phyloP scores from a whole-genome alignment of 2,113 vertebrate genomes.

The Gracilinanus agilis region DNA sequence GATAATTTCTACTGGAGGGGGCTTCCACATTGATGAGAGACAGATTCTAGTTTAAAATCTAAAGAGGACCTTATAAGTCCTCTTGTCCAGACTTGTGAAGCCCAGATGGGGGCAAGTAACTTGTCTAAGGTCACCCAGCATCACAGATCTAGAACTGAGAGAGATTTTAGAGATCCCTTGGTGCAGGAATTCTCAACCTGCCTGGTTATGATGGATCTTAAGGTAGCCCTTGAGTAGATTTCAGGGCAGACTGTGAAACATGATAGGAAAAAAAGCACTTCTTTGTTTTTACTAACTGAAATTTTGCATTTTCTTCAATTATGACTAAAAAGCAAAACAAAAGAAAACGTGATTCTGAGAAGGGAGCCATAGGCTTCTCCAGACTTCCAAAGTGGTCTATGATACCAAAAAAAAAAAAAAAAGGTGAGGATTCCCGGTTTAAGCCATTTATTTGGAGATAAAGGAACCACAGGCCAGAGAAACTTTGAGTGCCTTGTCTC shows the following conservation, averaged over 20 bases:
- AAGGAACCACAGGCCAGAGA: not conserved
- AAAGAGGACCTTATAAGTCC: not conserved
- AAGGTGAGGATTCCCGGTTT: not conserved
- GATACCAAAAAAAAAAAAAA: too few species aligned
- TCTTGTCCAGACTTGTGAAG: not conserved
- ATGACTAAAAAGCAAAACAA: not conserved
- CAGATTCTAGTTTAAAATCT: not conserved
- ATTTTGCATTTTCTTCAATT: not conserved
- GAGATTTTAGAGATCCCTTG: not conserved
- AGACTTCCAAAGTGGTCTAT: not conserved
- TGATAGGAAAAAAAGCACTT: not conserved
- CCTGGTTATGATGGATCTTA: not conserved
- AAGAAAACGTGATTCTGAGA: not conserved
- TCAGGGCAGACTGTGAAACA: accelerated
- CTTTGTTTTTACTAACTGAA: not conserved
- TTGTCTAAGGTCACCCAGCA: not conserved
- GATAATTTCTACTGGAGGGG: not conserved
- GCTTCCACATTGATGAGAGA: not conserved
- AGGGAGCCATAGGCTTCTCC: not conserved
- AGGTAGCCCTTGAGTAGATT: not conserved
- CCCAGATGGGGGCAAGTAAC: not conserved
- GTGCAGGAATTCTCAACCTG: not conserved
- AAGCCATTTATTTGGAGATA: not conserved
- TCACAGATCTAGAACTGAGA: not conserved
- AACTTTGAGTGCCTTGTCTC: not conserved